Base-by-base conservation (phyloP, 2,797 vertebrate species). In the Numenius phaeopus region DNA sequence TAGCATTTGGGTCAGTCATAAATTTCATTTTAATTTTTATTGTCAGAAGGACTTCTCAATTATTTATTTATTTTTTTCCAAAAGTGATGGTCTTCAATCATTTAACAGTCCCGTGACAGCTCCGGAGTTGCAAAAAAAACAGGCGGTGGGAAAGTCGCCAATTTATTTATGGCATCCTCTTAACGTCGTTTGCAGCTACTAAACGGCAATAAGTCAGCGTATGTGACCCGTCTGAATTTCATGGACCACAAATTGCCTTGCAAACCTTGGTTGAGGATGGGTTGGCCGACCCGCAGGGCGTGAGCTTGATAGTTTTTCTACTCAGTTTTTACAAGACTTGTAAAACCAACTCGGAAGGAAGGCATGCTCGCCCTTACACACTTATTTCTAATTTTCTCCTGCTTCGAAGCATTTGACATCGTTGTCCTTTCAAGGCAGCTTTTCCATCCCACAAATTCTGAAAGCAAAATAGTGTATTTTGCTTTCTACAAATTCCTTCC, bases 11-110 rank as follows among this genome's bases (percentile, higher is more conserved):
- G 85, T 79, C 95, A 89, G n/a, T 94, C 70, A 52, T 61, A 89
- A 83, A 94, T 90, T 75, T 47, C 4, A 30, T 81, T 83, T 93
- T 89, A 72, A 32, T 73, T 85, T 76, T 83, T 77, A 34, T 65
- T 93, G 34, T 87, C 0, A 10, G 55, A 77, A 87, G 32, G 59
- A 30, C 40, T 55, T 85, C 32, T 66, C 12, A 5, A 3, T 20
- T 54, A 50, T 52, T 44, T 30, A 18, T 29, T 20, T 14, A 32
- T 59, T 57, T 39, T n/a, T 9, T 4, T 0, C 7, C 13, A 1
- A 90, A n/a, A 88, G 59, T 62, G 76, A 22, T 78, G 49, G 65
- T 89, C 78, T 92, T 94, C 91, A 87, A 42, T 92, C 89, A 87
- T 67, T 75, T 61, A 39, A 9, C 40, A 76, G 62, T 30, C 21